A percentile compares a stretch with the other conserved stretches of the same genome.
These are phyloP conservation scores for Diabrotica undecimpunctata DNA, from an alignment of 1,140 invertebrate species.

Conservation along the genomic window DNA sequence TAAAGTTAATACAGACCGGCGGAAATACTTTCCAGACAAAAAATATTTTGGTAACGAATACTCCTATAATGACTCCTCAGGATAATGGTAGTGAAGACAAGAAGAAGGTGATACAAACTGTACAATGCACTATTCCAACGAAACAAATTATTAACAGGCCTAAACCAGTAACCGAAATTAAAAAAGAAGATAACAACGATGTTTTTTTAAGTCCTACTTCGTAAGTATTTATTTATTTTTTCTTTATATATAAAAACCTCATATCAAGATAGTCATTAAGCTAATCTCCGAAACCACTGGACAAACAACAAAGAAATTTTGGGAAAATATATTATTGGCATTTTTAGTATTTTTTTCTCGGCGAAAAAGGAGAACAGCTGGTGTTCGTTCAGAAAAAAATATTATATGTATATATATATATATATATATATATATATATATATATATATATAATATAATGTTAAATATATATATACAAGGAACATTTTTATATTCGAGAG, in stretches of 20 bases:
- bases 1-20: constrained; percentile 58
- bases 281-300: too few species aligned
- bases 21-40: constrained; percentile 44
- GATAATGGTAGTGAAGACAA: constrained; percentile 35
- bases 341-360: too few species aligned
- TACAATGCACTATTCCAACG: constrained; percentile 29
- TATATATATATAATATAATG: too few species aligned
- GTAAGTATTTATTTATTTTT: constrained; percentile 38
- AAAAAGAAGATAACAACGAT: constrained; percentile 61
- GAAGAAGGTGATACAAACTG: constrained; percentile 40
- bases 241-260: not conserved
- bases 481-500: too few species aligned
- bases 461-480: too few species aligned
- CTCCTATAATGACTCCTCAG: constrained; percentile 43
- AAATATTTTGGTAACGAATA: constrained; percentile 52
- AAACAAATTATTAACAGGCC: constrained; percentile 44
- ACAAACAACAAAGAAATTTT: too few species aligned
- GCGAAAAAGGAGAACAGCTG: too few species aligned
- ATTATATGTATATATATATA: too few species aligned
- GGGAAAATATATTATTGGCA: too few species aligned
- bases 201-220: constrained; percentile 73
- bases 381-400: too few species aligned
- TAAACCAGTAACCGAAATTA: constrained; percentile 43
- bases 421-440: too few species aligned
- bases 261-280: not conserved